Evolutionary conservation across 2,797 vertebrate species (phyloP), one percentile per base, ranked within the genome.

Genomic region (Sternarchorhynchus goeldii): DNA sequence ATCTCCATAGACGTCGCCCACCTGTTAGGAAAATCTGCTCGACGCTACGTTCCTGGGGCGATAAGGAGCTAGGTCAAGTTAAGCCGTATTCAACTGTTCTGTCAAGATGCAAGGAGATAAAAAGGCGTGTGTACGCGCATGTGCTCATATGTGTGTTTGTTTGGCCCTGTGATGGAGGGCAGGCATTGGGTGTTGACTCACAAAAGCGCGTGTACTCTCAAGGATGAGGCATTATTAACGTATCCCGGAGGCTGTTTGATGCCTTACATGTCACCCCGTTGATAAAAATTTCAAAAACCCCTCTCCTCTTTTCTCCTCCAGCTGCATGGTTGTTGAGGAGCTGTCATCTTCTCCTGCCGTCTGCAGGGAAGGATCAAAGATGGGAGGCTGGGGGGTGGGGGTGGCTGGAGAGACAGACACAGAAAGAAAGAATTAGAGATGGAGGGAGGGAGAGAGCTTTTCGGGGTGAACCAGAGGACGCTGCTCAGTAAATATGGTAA

Each of bases 391-490:
- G 0, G 0, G 25, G 25, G 25, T 25, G 25, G 60, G 60, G 50
- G 45, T 62, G 60, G 50, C 34, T 66, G 75, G 56, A 60, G 73
- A 78, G 75, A 63, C 60, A 68, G 69, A 80, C 78, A 85, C 84
- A 86, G 89, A 89, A 82, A 77, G 76, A 87, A 85, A 81, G 84
- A 75, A 80, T 76, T 60, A 17, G 81, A 57, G 39, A 58, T 64
- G 31, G 60, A 58, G 68, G 31, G 60, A 62, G 32, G 34, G 62
- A 72, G 76, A 81, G 59, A 75, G 79, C 80, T 82, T 89, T 89
- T 90, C 34, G 88, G 92, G 93, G 92, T 93, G 91, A 93, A 92
- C 78, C 87, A 91, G 89, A 93, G 93, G 92, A 92, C 93, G 81
- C 82, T 82, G 84, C 80, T 89, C 91, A 84, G 87, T 79, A 91